Percentiles rank a stretch among this genome's conserved stretches.
Evolutionary conservation across 2,888 invertebrate species (phyloP).

Genomic region (Portevinia maculata): DNA sequence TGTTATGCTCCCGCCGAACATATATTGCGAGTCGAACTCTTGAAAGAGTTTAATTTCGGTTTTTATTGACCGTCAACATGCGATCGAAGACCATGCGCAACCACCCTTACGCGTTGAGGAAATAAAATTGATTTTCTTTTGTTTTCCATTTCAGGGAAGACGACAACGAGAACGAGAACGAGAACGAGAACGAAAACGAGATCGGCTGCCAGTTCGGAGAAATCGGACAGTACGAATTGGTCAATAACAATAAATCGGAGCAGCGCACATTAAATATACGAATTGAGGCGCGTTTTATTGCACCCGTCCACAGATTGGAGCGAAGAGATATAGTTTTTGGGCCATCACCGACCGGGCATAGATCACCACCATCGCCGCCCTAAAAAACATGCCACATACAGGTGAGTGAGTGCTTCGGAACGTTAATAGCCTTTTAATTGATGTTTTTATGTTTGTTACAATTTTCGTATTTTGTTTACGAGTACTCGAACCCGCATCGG

Average conservation of each 20-base stretch:
- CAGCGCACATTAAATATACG: conserved; percentile 59
- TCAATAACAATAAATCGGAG: conserved; percentile 72
- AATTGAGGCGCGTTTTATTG: conserved; percentile 65
- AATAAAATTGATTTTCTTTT: conserved; percentile 38
- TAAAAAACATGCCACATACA: conserved; percentile 72
- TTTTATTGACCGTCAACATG: conserved; percentile 69
- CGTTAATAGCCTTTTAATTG: conserved; percentile 70
- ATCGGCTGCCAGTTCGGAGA: conserved; percentile 37
- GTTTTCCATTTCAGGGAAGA: conserved; percentile 42
- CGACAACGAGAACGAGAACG: no score
- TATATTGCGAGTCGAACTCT: conserved; percentile 50
- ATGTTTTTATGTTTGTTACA: conserved; percentile 65
- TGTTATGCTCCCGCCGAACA: conserved; percentile 66
- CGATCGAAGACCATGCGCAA: conserved; percentile 50
- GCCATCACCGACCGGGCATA: conserved; percentile 50
- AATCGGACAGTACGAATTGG: conserved; percentile 46
- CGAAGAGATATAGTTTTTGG: conserved; percentile 53
- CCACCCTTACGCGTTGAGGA: conserved; percentile 35
- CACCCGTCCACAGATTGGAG: conserved; percentile 51
- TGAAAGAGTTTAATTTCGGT: conserved; percentile 33
- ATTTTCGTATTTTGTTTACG: conserved; percentile 39
- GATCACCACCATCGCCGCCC: conserved; percentile 70
- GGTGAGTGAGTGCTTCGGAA: conserved; percentile 70
- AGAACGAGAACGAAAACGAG: no score
- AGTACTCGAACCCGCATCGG: conserved; percentile 22